Conservation (phyloP, 2,113 vertebrate species). For the Notechis scutatus region DNA sequence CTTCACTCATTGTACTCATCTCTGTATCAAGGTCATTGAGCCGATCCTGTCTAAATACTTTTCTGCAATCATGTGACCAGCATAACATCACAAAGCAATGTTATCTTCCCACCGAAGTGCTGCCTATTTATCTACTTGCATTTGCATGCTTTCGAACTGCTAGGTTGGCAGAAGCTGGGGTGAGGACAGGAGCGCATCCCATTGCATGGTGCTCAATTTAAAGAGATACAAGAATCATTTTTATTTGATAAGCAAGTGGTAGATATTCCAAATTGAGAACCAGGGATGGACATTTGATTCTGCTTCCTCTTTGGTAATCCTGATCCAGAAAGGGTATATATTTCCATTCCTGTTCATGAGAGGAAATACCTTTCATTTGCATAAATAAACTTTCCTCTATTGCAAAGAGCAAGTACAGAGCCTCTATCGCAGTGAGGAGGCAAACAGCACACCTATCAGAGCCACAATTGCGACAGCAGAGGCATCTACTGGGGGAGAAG, state of each 20-base stretch:
- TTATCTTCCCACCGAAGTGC: background rate
- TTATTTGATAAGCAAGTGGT: background rate
- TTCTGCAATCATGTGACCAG: background rate
- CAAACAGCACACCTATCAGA: background rate
- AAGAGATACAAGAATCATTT: background rate
- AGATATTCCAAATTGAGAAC: background rate
- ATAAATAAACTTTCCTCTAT: background rate
- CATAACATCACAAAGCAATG: background rate
- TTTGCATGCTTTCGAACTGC: background rate
- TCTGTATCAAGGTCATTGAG: background rate
- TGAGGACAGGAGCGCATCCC: background rate
- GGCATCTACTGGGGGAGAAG: background rate
- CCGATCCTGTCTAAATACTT: background rate
- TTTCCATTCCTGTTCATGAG: background rate
- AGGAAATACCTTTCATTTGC: background rate
- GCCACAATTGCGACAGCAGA: background rate
- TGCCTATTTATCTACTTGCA: background rate
- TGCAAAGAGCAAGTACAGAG: background rate
- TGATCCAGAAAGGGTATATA: background rate
- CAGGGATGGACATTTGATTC: background rate
- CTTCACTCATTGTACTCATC: background rate
- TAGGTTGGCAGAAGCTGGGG: background rate
- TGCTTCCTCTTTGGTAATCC: background rate
- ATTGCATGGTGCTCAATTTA: background rate
- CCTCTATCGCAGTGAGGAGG: background rate